Evolutionary conservation across 1,140 invertebrate genomes (phyloP), one percentile per base, ranked within the genome.

Genomic region (Drosophila sturtevanti): DNA sequence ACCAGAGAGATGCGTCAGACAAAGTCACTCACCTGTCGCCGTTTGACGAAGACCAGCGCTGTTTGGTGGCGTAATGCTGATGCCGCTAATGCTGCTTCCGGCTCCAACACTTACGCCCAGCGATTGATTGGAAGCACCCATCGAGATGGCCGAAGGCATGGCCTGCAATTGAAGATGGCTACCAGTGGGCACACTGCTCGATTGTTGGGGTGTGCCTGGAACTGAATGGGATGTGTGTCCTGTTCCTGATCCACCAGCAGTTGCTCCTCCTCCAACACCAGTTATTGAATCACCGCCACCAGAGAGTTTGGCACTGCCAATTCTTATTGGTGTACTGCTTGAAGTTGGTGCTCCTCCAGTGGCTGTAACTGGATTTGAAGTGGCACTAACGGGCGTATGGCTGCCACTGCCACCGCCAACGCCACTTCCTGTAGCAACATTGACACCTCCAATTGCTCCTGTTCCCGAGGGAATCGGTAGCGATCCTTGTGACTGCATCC

Each of bases 1-100:
- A 24, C 16, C 16, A 51, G 52, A 12, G 34, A 38, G 18, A n/a
- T 10, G 9, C 14, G 21, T 51, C n/a, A 27, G 37, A 38, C 27
- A 27, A 11, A 14, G 14, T 16, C 37, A 85, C 87, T 91, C 86
- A 91, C 89, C 90, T 77, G 89, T 80, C 37, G 89, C 68, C 75
- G 41, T 48, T 48, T 91, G 90, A 16, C 89, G 72, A 34, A 91
- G 72, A 27, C 90, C 90, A 60, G 90, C 90, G 48, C 90, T 91
- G 34, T 91, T 91, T 2, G 90, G 90, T 54, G 90, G 90, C 67
- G 90, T 91, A 54, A 90, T 91, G 60, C 82, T 91, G 34, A 89
- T 77, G 34, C 76, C 85, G 21, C 80, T 71, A 24, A 89, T 73
- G 66, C 72, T 86, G 77, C 81, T 87, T 64, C 70, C 73, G 14